A percentile compares a stretch with the other conserved stretches of the same genome.
Conservation (phyloP, 2,888 invertebrate species). For the Merodon equestris region DNA sequence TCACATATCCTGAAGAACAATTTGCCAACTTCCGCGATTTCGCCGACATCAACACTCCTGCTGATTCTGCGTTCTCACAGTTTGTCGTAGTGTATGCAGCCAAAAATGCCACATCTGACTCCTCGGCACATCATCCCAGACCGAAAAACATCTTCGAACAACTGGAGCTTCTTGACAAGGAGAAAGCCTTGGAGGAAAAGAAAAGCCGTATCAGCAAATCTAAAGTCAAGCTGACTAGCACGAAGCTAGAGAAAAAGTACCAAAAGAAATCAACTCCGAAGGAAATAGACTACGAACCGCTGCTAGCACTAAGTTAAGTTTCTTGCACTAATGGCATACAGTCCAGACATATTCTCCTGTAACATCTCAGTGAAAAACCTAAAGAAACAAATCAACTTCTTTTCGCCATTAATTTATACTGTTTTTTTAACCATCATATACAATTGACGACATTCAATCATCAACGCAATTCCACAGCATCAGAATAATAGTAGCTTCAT, state of each 20-base stretch:
- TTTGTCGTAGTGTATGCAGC: conserved; percentile 91
- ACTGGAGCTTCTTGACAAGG: conserved; percentile 85
- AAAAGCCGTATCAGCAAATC: conserved; percentile 80
- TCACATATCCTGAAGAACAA: conserved; percentile 88
- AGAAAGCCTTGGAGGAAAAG: conserved; percentile 77
- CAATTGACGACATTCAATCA: too few species aligned
- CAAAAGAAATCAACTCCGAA: conserved; percentile 77
- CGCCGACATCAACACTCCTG: conserved; percentile 92
- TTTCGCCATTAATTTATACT: too few species aligned
- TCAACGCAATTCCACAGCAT: too few species aligned
- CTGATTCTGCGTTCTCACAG: conserved; percentile 89
- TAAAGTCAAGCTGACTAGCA: conserved; percentile 83
- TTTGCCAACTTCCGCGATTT: conserved; percentile 94
- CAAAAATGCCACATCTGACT: conserved; percentile 84
- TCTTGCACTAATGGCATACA: too few species aligned
- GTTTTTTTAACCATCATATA: too few species aligned
- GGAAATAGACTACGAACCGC: conserved; percentile 77
- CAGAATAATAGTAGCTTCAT: too few species aligned
- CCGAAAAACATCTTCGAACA: conserved; percentile 93
- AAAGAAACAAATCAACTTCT: too few species aligned
- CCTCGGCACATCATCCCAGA: conserved; percentile 73
- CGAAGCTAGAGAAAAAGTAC: conserved; percentile 80
- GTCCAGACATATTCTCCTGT: too few species aligned
- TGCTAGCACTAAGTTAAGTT: conserved; percentile 78
- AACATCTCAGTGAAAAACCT: too few species aligned